Percentiles rank a stretch among this genome's conserved stretches.
phyloP scores from a whole-genome alignment of 2,888 invertebrate species.

The Holacanthella duospinosa region DNA sequence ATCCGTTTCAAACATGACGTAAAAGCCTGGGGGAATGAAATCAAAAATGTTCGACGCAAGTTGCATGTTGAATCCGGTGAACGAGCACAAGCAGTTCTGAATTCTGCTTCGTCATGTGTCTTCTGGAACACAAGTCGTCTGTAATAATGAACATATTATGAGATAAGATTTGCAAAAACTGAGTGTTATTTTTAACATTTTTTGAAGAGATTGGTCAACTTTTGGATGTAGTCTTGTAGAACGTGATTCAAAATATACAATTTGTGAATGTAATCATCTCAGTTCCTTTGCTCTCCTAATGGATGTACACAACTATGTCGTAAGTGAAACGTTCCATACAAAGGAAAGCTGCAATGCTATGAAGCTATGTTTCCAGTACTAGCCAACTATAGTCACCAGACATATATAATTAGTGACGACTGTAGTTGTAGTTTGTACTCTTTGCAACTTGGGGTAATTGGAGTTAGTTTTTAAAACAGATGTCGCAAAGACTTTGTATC shows the following conservation, averaged over 20 bases:
- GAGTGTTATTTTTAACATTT: too few relatives aligned
- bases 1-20: constrained; percentile 5
- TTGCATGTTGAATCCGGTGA: background rate
- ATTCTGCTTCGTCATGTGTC: background rate
- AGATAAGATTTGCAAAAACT: background rate
- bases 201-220: constrained; percentile 8
- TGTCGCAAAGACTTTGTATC: too few relatives aligned
- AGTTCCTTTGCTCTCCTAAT: constrained; percentile 8
- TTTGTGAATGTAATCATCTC: constrained; percentile 10
- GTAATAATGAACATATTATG: background rate
- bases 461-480: too few relatives aligned
- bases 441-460: too few relatives aligned
- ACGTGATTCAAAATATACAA: background rate
- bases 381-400: too few relatives aligned
- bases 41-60: background rate
- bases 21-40: background rate
- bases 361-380: too few relatives aligned
- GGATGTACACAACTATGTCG: constrained; percentile 8
- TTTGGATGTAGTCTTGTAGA: background rate
- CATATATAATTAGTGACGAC: too few relatives aligned
- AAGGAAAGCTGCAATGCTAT: too few relatives aligned
- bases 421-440: too few relatives aligned
- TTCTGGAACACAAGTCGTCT: background rate
- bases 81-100: background rate
- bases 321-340: background rate